Evolutionary conservation across 2,797 vertebrate genomes (phyloP).

Genomic region (Ataeniobius toweri): DNA sequence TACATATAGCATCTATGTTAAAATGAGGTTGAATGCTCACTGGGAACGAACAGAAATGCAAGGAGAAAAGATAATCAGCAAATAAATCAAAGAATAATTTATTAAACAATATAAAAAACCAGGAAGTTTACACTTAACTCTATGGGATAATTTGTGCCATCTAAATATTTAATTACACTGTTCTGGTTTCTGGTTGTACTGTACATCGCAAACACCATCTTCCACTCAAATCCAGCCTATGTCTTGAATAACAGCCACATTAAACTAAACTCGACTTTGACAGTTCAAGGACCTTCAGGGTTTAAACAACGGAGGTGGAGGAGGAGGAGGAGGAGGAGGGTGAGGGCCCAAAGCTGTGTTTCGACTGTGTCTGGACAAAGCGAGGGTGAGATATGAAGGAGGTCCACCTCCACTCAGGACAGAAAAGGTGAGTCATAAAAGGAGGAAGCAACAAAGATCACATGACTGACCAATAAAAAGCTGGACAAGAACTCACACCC

Average conservation of each 20-base stretch:
- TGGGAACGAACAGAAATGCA: too few relatives aligned
- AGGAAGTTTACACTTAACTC: too few relatives aligned
- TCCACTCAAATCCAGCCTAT: constrained; percentile 9
- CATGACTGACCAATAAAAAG: constrained; percentile 34
- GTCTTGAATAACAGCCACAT: constrained; percentile 37
- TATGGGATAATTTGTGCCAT: background rate
- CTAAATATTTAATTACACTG: background rate
- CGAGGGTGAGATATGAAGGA: constrained; percentile 28
- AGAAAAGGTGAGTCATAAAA: constrained; percentile 39
- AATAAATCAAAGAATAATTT: too few relatives aligned
- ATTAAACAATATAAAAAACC: too few relatives aligned
- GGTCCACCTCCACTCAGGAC: constrained; percentile 9
- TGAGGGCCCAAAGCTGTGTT: constrained; percentile 4
- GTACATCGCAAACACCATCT: constrained; percentile 14
- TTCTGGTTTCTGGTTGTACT: constrained; percentile 8
- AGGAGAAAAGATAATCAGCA: too few relatives aligned
- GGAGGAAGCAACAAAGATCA: constrained; percentile 28
- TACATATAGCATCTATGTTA: too few relatives aligned
- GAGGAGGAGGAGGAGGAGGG: background rate
- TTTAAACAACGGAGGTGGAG: constrained; percentile 21
- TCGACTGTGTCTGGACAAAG: constrained; percentile 15
- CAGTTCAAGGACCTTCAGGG: constrained; percentile 68
- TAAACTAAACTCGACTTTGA: constrained; percentile 33
- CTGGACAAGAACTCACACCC: constrained; percentile 7
- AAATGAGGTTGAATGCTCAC: too few relatives aligned